Evolutionary conservation across 1,140 invertebrate species (phyloP), one percentile per base, ranked within the genome.

Genomic region (Leptestheria dahalacensis): DNA sequence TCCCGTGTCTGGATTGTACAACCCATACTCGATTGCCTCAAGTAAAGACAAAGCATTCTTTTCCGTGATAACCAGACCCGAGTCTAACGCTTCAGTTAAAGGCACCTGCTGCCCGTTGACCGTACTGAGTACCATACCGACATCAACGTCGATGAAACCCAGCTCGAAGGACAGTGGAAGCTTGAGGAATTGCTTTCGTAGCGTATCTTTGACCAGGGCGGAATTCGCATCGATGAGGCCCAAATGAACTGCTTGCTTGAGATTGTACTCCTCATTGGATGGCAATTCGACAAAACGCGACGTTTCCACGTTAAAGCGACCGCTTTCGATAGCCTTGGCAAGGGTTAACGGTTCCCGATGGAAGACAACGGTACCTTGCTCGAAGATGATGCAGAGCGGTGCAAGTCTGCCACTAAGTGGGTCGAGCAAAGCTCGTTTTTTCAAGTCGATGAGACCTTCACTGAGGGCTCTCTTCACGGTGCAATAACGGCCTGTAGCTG

Each of bases 171-270:
- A 90, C 69, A 92, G 88, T 23, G 83, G 81, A 57, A 95, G 75
- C 67, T 87, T 89, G 9, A 91, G 77, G 59, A 93, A 71, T 67
- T 84, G 82, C 65, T 83, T 82, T 67, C 87, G 88, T 63, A 83
- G 78, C 61, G 81, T 79, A 74, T 93, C 89, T 78, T 92, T 93
- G 47, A 94, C 81, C 57, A 92, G 72, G 28, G 86, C 88, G 9
- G 88, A 88, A 70, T 90, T 82, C 0, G 88, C 82, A 75, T 95
- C 88, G 50, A 97, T 81, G 29, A 88, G 79, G 57, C 91, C 89
- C 20, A 82, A 74, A 60, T 79, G 78, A 51, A 90, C 77, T 1
- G 91, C 88, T 68, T 94, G 87, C 75, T 88, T 85, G 12, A 97
- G 75, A 15, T 83, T 82, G n/a, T 88, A 70, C 41, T 79, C 71